Percentiles rank a stretch among this genome's conserved stretches.
Conservation (phyloP, 37 sponge, comb jelly and placozoan species). For the Beroe forskalii region DNA sequence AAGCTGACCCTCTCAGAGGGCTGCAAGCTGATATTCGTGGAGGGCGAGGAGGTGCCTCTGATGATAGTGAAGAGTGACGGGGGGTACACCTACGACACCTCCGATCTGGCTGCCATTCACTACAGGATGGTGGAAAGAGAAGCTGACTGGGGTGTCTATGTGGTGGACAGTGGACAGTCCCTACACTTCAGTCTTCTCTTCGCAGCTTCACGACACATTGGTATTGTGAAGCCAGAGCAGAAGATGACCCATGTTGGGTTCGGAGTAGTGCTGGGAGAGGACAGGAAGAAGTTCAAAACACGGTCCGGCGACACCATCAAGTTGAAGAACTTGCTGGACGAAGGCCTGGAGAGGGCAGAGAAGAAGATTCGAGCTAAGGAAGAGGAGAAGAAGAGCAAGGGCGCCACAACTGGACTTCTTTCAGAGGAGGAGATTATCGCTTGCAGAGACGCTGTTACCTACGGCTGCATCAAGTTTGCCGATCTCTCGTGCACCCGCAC, state of each 20-base stretch:
- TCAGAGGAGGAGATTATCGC: constrained; percentile 79
- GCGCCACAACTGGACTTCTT: constrained; percentile 62
- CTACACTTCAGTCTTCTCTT: constrained; percentile 42
- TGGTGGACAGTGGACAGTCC: constrained; percentile 92
- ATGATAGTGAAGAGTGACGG: constrained; percentile 93
- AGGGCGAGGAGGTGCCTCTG: constrained; percentile 77
- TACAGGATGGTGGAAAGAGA: constrained; percentile 84
- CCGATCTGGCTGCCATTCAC: constrained; percentile 87
- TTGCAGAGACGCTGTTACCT: constrained; percentile 89
- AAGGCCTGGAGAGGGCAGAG: constrained; percentile 83
- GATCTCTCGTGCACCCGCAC: constrained; percentile 87
- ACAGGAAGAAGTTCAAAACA: constrained; percentile 87
- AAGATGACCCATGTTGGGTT: constrained; percentile 88
- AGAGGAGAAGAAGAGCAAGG: constrained; percentile 74
- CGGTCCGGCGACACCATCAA: constrained; percentile 84
- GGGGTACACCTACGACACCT: constrained; percentile 95
- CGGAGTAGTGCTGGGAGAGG: constrained; percentile 97
- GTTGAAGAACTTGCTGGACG: constrained; percentile 85
- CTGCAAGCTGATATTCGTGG: constrained; percentile 73
- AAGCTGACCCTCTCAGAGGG: background rate
- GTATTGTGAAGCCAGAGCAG: constrained; percentile 28
- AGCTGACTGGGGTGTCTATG: constrained; percentile 92
- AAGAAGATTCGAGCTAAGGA: constrained; percentile 77
- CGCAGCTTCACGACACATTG: constrained; percentile 8
- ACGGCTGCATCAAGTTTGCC: constrained; percentile 98